Evolutionary conservation across 2,797 vertebrate species (phyloP), one percentile per base, ranked within the genome.

Genomic region (Remorina albescens): DNA sequence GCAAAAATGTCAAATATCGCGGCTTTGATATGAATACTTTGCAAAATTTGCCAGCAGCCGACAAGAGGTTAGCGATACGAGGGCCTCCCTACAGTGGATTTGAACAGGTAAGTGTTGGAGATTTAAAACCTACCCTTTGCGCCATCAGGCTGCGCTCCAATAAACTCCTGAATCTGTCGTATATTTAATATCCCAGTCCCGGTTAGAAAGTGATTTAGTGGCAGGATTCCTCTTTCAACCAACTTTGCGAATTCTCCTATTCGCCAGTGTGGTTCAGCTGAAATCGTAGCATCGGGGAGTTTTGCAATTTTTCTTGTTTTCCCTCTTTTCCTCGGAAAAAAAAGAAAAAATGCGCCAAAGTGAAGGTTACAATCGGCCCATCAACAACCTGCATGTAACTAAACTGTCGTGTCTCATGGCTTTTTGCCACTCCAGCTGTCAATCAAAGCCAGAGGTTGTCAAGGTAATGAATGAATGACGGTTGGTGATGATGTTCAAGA

Each of bases 401-500:
- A 96, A 97, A 98, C 95, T 98, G 97, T 98, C 97, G 97, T 95
- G 96, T 98, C 96, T 97, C 97, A 98, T 99, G 98, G 98, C 97
- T 98, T 98, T 99, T 97, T 96, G 97, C 97, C 97, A 98, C 97
- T 98, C 97, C 96, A 96, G 96, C 97, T 99, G 97, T 99, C 97
- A 99, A 99, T 99, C 98, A 99, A 96, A 97, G 96, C 96, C 96
- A 96, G 96, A 95, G 97, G 96, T 97, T 98, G 97, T 99, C 97
- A 98, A 97, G 96, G 98, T 98, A 97, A 96, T 99, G 97, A 99
- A 98, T 98, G 98, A 98, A 97, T 97, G 97, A 98, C 97, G 97
- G 96, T 96, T 95, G 96, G 95, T 95, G 97, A 97, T 97, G 97
- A 98, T 96, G 96, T 97, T 96, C 96, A 96, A 94, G 95, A 95